Conservation (phyloP, 2,797 vertebrate species). For the Balearica regulorum region DNA sequence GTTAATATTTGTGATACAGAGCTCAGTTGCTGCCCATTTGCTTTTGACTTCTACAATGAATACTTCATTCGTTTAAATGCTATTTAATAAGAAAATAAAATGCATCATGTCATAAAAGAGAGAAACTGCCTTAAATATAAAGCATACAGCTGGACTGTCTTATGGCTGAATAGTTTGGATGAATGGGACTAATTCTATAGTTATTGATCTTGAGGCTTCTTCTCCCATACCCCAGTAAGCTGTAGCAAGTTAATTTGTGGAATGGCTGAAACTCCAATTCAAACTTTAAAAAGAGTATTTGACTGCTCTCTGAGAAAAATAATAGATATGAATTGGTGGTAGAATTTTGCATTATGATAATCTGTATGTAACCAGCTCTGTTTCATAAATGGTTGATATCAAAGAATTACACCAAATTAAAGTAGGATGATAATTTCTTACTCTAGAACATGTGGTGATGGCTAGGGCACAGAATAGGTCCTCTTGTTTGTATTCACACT, state of each 20-base stretch:
- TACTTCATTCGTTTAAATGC: constrained; percentile 52
- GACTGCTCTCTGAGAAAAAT: background rate
- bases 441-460: background rate
- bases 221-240: background rate
- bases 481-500: background rate
- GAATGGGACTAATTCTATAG: constrained; percentile 22
- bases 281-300: background rate
- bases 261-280: background rate
- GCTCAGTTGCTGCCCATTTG: constrained; percentile 44
- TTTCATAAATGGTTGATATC: background rate
- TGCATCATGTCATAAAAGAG: constrained; percentile 32
- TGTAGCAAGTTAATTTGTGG: constrained; percentile 21
- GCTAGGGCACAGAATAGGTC: background rate
- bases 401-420: background rate
- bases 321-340: background rate
- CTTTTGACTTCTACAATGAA: constrained; percentile 42
- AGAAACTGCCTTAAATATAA: constrained; percentile 51
- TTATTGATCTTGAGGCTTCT: constrained; percentile 26
- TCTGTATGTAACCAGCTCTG: background rate
- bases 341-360: background rate
- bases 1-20: constrained; percentile 62
- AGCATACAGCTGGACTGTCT: background rate
- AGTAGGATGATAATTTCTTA: background rate
- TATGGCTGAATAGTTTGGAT: constrained; percentile 34
- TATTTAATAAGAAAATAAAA: constrained; percentile 63